Evolutionary conservation across 2,888 invertebrate species (phyloP), one percentile per base, ranked within the genome.

Genomic region (Polia nebulosa): DNA sequence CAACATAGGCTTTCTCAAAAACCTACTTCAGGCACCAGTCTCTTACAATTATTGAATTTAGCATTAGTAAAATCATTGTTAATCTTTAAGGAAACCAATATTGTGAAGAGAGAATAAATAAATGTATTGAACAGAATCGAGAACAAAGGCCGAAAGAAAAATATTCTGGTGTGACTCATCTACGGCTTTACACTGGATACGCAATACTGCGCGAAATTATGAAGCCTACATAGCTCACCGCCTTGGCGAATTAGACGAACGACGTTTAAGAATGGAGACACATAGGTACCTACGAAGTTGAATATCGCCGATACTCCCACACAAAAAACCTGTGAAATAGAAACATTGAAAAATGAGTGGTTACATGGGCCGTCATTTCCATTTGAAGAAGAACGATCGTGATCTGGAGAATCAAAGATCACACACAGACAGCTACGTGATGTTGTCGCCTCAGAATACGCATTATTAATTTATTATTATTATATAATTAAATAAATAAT

Each of bases 211-310:
- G 6, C 65, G 80, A 1, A 58, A 34, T n/a, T 83, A 85, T 41
- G 80, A 81, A 63, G 13, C 59, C 1, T 85, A 76, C 53, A 60
- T 76, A 1, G 78, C 82, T 2, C 65, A 85, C 29, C 61, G 84
- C 8, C 51, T 85, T 0, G 82, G 82, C 0, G 83, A 85, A 32
- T 78, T 84, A 9, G 85, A 84, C 41, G 81, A 82, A 22, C 32
- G 27, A 47, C 9, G 53, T 56, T 3, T 25, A 57, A 1, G 78
- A 87, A 9, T 89, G 87, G 88, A 53, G 70, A 34, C 86, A 85
- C 64, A 72, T 36, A n/a, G n/a, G n/a, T n/a, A 36, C 15, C 36
- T 15, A 36, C 15, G 7, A 29, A 29, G 29, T 20, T 76, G 45
- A 83, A 85, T 29, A 60, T 81, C 9, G 81, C 85, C 0, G 83